Evolutionary conservation across 2,888 invertebrate genomes (phyloP), one percentile per base, ranked within the genome.

Genomic region (Eristalis arbustorum): DNA sequence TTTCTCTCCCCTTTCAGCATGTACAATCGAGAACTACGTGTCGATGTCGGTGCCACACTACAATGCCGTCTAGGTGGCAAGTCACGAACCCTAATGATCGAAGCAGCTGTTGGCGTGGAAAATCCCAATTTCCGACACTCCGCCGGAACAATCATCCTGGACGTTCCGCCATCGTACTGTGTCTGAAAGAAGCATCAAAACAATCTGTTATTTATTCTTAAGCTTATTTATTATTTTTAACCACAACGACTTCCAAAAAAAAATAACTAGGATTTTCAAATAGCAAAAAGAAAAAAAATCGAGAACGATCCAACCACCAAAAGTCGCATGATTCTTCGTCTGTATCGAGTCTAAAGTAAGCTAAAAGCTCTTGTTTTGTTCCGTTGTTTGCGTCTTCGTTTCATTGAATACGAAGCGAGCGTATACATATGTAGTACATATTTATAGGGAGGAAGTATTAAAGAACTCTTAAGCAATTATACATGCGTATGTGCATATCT

Each of bases 31-130:
- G 97, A 97, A 79, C 92, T 98, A 28, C 93, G 94, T 25, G 96
- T 97, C 2, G 94, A 95, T 90, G 95, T 95, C 25, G 95, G 95
- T 56, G 95, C 95, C 84, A 95, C 95, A 2, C 95, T 98, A 82
- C 95, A 96, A 89, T 98, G 98, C 92, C 96, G 96, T 91, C 94
- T 98, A 88, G 98, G 98, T 67, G 96, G 96, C 89, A 98, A 97
- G 93, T 94, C 95, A n/a, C 91, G 92, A 77, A 90, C 91, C 42
- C 91, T 93, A 85, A 89, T 90, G 31, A 90, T 93, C 64, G 92
- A 93, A 89, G 92, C 91, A 68, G 91, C 89, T 14, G 81, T 91
- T 37, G 91, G 91, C 74, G 91, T 92, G 25, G 92, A 93, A 75
- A 91, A 89, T 81, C 92, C 92, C 10, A 91, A 88, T 81, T 93